Conservation (phyloP, 2,113 vertebrate species). For the Hyperoodon ampullatus region DNA sequence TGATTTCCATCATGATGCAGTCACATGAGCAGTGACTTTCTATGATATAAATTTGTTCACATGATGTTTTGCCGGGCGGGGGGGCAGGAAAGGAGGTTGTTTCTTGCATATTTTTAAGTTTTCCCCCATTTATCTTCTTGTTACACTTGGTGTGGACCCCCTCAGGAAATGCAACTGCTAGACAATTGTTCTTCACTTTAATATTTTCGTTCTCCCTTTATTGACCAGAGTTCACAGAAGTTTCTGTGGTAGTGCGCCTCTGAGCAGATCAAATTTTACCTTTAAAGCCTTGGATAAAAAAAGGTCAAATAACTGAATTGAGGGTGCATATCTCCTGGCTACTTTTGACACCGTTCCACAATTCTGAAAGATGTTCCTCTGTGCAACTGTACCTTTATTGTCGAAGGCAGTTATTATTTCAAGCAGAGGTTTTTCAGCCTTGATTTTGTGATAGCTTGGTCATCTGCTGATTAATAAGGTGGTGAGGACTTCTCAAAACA, state of each 20-base stretch:
- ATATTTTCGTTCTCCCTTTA: neutral
- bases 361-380: neutral
- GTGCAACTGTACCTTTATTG: accelerated
- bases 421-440: neutral
- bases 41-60: neutral
- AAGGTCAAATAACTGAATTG: neutral
- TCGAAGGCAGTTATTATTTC: neutral
- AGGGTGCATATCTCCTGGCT: neutral
- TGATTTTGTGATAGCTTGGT: neutral
- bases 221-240: neutral
- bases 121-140: neutral
- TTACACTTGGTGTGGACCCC: neutral
- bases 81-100: accelerated
- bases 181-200: neutral
- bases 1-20: neutral
- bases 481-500: neutral
- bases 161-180: neutral
- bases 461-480: neutral
- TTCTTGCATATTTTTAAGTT: neutral
- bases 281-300: neutral
- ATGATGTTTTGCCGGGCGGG: neutral
- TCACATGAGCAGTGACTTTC: accelerated
- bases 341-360: neutral
- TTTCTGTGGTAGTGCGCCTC: neutral
- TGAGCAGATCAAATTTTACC: neutral